These are phyloP conservation scores for Cheilosia grossa DNA, from an alignment of 2,888 invertebrate genomes.

Conservation along the genomic window DNA sequence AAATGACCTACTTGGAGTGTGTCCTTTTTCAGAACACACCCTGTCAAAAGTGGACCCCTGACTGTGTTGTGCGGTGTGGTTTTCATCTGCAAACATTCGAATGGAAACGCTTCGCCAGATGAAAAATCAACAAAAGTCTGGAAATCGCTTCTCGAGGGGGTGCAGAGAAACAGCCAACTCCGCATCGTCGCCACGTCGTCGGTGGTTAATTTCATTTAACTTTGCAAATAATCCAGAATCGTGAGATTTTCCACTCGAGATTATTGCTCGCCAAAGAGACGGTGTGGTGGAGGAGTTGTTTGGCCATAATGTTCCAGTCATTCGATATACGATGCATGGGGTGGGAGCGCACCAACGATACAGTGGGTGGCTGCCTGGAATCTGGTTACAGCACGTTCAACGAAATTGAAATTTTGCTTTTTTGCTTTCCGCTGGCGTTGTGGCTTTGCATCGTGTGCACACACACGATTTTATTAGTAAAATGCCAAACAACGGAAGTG, in stretches of 20 bases:
- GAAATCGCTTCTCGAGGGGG: not conserved
- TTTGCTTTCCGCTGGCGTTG: slow-evolving; percentile 5
- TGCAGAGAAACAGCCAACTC: not conserved
- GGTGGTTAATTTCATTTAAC: slow-evolving; percentile 43
- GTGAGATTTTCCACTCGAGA: slow-evolving; percentile 54
- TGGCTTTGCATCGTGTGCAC: slow-evolving; percentile 6
- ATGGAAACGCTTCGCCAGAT: slow-evolving; percentile 15
- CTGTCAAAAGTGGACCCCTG: slow-evolving; percentile 40
- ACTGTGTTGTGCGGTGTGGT: slow-evolving; percentile 14
- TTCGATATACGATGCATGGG: slow-evolving; percentile 12
- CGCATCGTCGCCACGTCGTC: not conserved
- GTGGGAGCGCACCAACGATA: not conserved
- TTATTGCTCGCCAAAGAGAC: slow-evolving; percentile 19
- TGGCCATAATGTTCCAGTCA: slow-evolving; percentile 5
- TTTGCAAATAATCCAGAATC: slow-evolving; percentile 57
- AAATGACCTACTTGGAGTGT: slow-evolving; percentile 64
- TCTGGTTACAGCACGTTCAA: slow-evolving; percentile 53
- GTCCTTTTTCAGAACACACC: slow-evolving; percentile 16
- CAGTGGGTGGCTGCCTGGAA: slow-evolving; percentile 31
- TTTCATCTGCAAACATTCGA: slow-evolving; percentile 25
- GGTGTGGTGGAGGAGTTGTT: not conserved
- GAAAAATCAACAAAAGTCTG: slow-evolving; percentile 44
- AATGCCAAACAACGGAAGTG: slow-evolving; percentile 40
- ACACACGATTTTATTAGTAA: slow-evolving; percentile 45
- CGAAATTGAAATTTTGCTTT: slow-evolving; percentile 60